Percentiles rank a stretch among this genome's conserved stretches.
phyloP scores from a whole-genome alignment of 2,113 vertebrate genomes.

The Zosterops pallidus region DNA sequence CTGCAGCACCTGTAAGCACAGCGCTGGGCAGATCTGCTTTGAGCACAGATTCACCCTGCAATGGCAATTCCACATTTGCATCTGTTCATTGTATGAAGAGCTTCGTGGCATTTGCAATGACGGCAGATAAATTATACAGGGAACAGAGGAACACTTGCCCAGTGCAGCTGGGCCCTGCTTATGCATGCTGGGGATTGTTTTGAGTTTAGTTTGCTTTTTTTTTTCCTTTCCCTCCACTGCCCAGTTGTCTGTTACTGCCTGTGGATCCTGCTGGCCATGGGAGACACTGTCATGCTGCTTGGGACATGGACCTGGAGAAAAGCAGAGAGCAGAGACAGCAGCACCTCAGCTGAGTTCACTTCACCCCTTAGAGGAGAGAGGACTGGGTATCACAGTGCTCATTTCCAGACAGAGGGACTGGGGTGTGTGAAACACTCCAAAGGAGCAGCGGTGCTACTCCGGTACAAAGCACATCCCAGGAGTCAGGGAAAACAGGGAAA shows the following conservation, averaged over 20 bases:
- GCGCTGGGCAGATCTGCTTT: accelerated
- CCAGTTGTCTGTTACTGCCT: neutral
- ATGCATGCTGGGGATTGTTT: neutral
- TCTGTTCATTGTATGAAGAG: neutral
- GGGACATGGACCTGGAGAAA: neutral
- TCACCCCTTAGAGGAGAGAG: neutral
- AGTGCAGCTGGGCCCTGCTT: neutral
- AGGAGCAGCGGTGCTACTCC: neutral
- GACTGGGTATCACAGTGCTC: accelerated
- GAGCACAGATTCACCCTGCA: neutral
- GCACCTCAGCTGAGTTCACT: neutral
- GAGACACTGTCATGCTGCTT: neutral
- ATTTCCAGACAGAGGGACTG: neutral
- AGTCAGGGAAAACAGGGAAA: neutral
- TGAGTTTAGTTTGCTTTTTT: neutral
- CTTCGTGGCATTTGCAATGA: neutral
- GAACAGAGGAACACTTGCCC: neutral
- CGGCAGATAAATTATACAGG: neutral
- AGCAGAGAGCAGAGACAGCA: neutral
- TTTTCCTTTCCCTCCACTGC: neutral
- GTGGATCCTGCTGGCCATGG: neutral
- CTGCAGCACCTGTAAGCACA: neutral
- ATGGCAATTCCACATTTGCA: neutral
- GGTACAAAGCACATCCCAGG: accelerated
- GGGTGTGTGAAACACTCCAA: neutral